Evolutionary conservation across 2,888 invertebrate species (phyloP).

Genomic region (Trachelus tabidus): DNA sequence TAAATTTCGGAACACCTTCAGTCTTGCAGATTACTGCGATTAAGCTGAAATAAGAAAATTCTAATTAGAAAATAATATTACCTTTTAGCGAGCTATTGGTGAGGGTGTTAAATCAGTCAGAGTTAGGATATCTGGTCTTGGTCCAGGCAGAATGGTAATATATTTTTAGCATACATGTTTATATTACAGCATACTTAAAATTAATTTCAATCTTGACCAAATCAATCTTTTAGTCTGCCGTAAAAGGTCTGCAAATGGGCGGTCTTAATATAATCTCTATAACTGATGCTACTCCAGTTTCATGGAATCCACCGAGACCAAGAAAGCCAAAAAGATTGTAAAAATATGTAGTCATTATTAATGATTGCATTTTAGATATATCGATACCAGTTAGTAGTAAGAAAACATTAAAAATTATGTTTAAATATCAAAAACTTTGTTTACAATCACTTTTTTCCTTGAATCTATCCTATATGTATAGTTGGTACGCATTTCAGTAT

Average conservation of each 20-base stretch:
- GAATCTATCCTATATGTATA: too few species aligned
- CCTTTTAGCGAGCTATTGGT: conserved; percentile 76
- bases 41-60: neutral
- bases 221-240: conserved; percentile 77
- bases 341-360: conserved; percentile 35
- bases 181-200: conserved; percentile 17
- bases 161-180: conserved; percentile 8
- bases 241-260: conserved; percentile 93
- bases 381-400: too few species aligned
- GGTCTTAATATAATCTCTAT: conserved; percentile 91
- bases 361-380: too few species aligned
- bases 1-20: neutral
- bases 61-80: conserved; percentile 29
- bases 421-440: too few species aligned
- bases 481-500: too few species aligned
- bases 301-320: conserved; percentile 83
- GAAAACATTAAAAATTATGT: too few species aligned
- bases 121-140: conserved; percentile 84
- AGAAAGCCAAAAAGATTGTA: conserved; percentile 88
- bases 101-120: conserved; percentile 81
- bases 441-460: too few species aligned
- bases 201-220: conserved; percentile 24
- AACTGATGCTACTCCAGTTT: conserved; percentile 90
- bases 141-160: conserved; percentile 88
- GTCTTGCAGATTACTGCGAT: conserved; percentile 5